Evolutionary conservation across 2,113 vertebrate genomes (phyloP), one percentile per base, ranked within the genome.

Genomic region (Blennius ocellaris): DNA sequence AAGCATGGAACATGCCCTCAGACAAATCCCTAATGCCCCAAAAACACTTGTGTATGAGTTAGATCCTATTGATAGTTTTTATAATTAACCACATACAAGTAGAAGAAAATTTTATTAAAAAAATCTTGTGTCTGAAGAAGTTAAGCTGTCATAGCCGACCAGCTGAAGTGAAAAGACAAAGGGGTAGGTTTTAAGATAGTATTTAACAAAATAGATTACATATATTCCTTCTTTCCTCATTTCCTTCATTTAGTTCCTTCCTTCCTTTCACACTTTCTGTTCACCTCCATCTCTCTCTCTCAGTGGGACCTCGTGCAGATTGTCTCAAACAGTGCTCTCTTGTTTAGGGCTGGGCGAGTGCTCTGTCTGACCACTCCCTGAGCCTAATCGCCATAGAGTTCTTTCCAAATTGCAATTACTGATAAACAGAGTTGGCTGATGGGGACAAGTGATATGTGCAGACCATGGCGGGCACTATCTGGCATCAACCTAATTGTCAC

Each of bases 401-500:
- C 72, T 93, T 93, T 92, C 87, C 87, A 94, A 94, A 94, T 93
- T 90, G 75, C 88, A 92, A 92, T 92, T 90, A 89, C 89, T 83
- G 90, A 94, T 95, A 95, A 94, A 91, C 90, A 89, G 85, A 79
- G 68, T 62, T 78, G 85, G 85, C 85, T 69, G 93, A 94, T 94
- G 92, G 90, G 84, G 80, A 90, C 78, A 75, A 73, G 69, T 48
- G 93, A 95, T 94, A n/a, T 93, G 85, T 8, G 39, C 36, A 52
- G 78, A 81, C 80, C 78, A 50, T 55, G 44, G 87, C 67, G 47
- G 68, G 53, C 83, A 87, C 69, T 94, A 95, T 95, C 94, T 94
- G 93, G 93, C 93, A 94, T 94, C 93, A 12, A 86, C 76, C 83
- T 94, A 95, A 95, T 94, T 94, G 93, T 92, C 79, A 73, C 90